Percentiles rank a stretch among this genome's conserved stretches.
These are phyloP conservation scores for Crotalus viridis DNA, from an alignment of 2,113 vertebrate genomes.

Conservation along the genomic window DNA sequence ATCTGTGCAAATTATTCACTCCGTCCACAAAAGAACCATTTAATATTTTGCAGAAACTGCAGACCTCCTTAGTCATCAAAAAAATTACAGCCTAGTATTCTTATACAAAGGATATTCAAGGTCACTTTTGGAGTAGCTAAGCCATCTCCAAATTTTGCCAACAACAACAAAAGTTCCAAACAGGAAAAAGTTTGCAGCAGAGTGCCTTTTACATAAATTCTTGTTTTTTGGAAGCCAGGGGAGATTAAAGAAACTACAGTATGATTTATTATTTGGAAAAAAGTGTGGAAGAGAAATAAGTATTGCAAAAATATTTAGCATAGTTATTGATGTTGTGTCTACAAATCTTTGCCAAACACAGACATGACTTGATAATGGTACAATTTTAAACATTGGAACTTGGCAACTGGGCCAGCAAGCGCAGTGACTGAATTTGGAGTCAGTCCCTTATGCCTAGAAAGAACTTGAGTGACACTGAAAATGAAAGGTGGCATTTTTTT, in stretches of 20 bases:
- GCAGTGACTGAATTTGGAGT: not conserved
- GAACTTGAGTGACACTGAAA: not conserved
- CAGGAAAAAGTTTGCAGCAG: constrained; percentile 79
- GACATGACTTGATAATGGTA: constrained; percentile 52
- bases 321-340: constrained; percentile 64
- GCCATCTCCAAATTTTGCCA: constrained; percentile 72
- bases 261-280: constrained; percentile 68
- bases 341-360: constrained; percentile 52
- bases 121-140: constrained; percentile 74
- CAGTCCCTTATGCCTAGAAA: not conserved
- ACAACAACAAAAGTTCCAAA: constrained; percentile 72
- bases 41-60: constrained; percentile 60
- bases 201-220: constrained; percentile 78
- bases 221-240: constrained; percentile 77
- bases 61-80: constrained; percentile 73
- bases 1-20: not conserved
- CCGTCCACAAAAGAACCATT: constrained; percentile 35
- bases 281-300: constrained; percentile 61
- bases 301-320: constrained; percentile 62
- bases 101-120: constrained; percentile 77
- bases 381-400: constrained; percentile 35
- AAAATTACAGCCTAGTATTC: constrained; percentile 67
- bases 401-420: not conserved
- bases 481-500: not conserved
- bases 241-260: constrained; percentile 68